Percentiles rank a stretch among this genome's conserved stretches.
Evolutionary conservation across 1,140 invertebrate species (phyloP).

Genomic region (Platyscapa corneri): DNA sequence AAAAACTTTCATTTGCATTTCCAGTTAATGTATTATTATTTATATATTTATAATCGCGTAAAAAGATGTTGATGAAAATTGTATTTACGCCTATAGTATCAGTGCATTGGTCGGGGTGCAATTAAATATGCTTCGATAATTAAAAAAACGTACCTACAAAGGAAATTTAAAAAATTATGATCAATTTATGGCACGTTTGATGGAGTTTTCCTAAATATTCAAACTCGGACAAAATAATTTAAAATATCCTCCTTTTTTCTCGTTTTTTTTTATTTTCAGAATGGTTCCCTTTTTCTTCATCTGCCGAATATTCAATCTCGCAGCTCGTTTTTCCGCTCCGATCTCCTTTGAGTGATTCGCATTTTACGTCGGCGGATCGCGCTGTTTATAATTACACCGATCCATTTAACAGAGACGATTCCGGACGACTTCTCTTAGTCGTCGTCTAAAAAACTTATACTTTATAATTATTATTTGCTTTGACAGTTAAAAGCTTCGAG

Average conservation of each 20-base stretch:
- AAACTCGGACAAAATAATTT: background rate
- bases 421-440: background rate
- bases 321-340: background rate
- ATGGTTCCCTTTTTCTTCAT: background rate
- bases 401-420: background rate
- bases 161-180: too few species aligned
- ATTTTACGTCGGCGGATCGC: background rate
- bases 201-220: too few species aligned
- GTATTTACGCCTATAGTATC: too few species aligned
- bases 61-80: too few species aligned
- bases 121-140: too few species aligned
- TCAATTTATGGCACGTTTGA: too few species aligned
- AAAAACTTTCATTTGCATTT: too few species aligned
- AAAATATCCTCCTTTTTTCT: background rate
- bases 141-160: too few species aligned
- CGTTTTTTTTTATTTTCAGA: background rate
- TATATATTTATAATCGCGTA: too few species aligned
- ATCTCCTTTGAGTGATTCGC: background rate
- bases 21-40: too few species aligned
- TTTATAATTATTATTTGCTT: background rate
- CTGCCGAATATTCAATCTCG: background rate
- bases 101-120: too few species aligned
- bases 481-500: background rate
- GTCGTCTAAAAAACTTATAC: background rate
- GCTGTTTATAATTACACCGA: background rate